Evolutionary conservation across 2,797 vertebrate species (phyloP), one percentile per base, ranked within the genome.

Genomic region (Parotocinclus haroldoi): DNA sequence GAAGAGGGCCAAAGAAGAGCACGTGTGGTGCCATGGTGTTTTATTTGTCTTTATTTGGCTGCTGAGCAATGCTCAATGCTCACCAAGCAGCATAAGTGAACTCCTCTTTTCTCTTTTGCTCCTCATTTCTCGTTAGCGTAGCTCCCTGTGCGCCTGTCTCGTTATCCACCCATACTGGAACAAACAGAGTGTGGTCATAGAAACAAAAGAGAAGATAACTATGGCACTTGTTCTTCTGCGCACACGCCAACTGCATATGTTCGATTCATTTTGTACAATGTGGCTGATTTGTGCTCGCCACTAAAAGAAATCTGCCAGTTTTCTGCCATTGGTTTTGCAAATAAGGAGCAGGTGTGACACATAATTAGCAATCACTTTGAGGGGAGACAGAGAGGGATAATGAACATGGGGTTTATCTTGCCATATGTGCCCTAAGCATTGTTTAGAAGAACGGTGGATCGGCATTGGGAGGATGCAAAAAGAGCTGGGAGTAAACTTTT

Each of bases 341-440:
- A 70, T 52, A 70, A 58, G 42, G 36, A 60, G 62, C 69, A 71
- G 69, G 62, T 66, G 62, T 71, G 38, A 65, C 59, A 59, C 53
- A 42, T 60, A 60, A 65, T 71, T 71, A 64, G 39, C 50, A 64
- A 39, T 19, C 42, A 54, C 27, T 27, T 38, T 51, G 59, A 49
- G 60, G 27, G 51, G 49, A 54, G 6, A 10, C 56, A 48, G 49
- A 53, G 37, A 42, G 16, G 44, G 65, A 54, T 66, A 65, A 60
- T 59, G 56, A 59, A 27, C 46, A 53, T 16, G n/a, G 39, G n/a
- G 53, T 27, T 63, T 64, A 52, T 58, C 13, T 27, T 27, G 27
- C 27, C 27, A 27, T 27, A 27, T 64, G 40, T 42, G 37, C 19
- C 48, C 14, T 14, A 58, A 19, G 12, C 1, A 59, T 46, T 59